A percentile compares a stretch with the other conserved stretches of the same genome.
phyloP scores from a whole-genome alignment of 2,113 vertebrate species.

The Apteryx owenii region DNA sequence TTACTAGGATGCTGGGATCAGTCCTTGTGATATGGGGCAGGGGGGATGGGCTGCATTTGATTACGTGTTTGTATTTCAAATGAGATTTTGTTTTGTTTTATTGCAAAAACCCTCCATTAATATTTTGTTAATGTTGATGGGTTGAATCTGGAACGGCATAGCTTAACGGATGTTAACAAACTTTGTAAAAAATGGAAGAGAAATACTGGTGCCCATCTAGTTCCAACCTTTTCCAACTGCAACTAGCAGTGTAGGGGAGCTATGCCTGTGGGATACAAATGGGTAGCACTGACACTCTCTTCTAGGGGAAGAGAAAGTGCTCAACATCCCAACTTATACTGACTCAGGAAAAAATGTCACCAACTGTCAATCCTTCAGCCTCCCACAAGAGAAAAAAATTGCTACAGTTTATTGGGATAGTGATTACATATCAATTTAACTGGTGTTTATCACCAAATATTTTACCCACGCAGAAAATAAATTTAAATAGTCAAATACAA shows the following conservation, averaged over 20 bases:
- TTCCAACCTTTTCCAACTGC: background rate
- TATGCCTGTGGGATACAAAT: background rate
- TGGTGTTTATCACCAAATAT: background rate
- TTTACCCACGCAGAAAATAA: background rate
- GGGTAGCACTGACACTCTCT: background rate
- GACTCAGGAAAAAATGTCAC: background rate
- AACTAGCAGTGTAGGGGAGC: accelerated
- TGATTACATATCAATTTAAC: background rate
- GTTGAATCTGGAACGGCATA: background rate
- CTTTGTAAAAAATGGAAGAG: background rate
- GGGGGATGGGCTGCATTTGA: background rate
- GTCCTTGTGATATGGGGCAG: background rate
- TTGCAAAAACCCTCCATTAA: background rate
- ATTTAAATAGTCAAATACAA: background rate
- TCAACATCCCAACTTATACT: background rate
- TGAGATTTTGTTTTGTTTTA: background rate
- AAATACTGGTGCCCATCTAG: background rate
- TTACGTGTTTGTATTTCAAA: background rate
- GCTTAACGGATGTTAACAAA: background rate
- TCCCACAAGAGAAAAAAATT: background rate
- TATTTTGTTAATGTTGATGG: background rate
- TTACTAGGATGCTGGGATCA: background rate
- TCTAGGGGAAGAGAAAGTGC: background rate
- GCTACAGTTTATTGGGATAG: background rate
- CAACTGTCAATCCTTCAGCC: background rate